Conservation (phyloP, 92 coral and sea anemone genomes). For the Meandrina meandrites region DNA sequence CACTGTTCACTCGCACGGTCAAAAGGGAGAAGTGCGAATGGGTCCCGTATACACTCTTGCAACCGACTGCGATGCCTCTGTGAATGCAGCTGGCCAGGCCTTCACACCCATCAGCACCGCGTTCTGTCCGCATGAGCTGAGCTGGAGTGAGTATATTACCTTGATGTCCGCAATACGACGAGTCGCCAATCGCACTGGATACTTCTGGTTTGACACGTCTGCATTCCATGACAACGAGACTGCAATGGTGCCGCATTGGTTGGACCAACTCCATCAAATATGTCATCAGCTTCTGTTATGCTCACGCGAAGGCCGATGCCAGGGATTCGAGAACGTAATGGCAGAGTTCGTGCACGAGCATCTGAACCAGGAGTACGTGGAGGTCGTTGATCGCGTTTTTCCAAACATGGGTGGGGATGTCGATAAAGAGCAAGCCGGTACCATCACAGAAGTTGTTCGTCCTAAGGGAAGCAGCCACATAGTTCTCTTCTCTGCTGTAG, state of each 20-base stretch:
- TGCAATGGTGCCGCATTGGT: slow-evolving; percentile 41
- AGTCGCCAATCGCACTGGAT: slow-evolving; percentile 42
- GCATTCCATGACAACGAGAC: slow-evolving; percentile 46
- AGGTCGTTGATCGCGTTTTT: slow-evolving; percentile 39
- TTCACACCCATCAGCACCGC: slow-evolving; percentile 60
- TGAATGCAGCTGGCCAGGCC: slow-evolving; percentile 47
- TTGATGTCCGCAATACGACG: slow-evolving; percentile 54
- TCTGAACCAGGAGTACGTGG: slow-evolving; percentile 35
- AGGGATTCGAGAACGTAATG: slow-evolving; percentile 38
- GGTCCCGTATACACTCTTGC: slow-evolving; percentile 30
- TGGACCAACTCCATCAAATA: slow-evolving; percentile 42
- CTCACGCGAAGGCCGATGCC: slow-evolving; percentile 43
- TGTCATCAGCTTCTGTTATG: slow-evolving; percentile 16
- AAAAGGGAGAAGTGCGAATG: neutral
- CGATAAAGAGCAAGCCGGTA: slow-evolving; percentile 40
- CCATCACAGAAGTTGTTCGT: slow-evolving; percentile 44
- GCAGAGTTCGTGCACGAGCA: slow-evolving; percentile 48
- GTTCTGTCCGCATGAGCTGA: slow-evolving; percentile 59
- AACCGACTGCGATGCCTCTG: slow-evolving; percentile 55
- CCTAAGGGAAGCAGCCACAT: slow-evolving; percentile 9
- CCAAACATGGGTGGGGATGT: slow-evolving; percentile 55
- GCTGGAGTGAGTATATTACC: slow-evolving; percentile 51
- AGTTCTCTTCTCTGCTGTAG: slow-evolving; percentile 21
- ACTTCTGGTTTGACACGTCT: slow-evolving; percentile 43
- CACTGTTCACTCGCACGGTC: slow-evolving; percentile 42